A percentile compares a stretch with the other conserved stretches of the same genome.
These are phyloP conservation scores for Oryzias javanicus DNA, from an alignment of 2,113 vertebrate genomes.

Conservation along the genomic window DNA sequence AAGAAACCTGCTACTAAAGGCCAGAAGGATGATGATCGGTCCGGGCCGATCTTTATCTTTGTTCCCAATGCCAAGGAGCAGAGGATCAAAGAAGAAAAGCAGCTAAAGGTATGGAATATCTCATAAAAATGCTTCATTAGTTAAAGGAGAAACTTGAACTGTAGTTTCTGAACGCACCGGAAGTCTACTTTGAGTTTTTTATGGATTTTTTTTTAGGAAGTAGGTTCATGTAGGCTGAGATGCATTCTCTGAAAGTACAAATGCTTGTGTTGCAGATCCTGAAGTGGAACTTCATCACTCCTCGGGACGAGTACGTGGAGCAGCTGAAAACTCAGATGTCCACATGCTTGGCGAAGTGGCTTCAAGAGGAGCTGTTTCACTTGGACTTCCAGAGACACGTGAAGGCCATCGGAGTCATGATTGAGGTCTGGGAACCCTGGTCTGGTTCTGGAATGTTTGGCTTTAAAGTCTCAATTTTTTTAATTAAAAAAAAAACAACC, in stretches of 20 bases:
- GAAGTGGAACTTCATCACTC: slow-evolving; percentile 97
- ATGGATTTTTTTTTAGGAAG: no score
- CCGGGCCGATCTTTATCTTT: slow-evolving; percentile 89
- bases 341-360: slow-evolving; percentile 90
- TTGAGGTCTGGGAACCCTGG: slow-evolving; percentile 78
- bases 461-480: not conserved
- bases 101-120: slow-evolving; percentile 82
- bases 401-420: slow-evolving; percentile 91
- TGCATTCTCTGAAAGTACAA: not conserved
- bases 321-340: slow-evolving; percentile 97
- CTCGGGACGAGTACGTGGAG: slow-evolving; percentile 95
- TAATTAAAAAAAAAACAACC: no score
- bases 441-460: not conserved
- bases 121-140: not conserved
- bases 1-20: slow-evolving; percentile 89
- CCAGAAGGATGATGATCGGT: slow-evolving; percentile 90
- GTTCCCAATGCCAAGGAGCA: slow-evolving; percentile 94
- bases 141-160: no score
- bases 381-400: slow-evolving; percentile 96
- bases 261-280: slow-evolving; percentile 80
- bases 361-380: slow-evolving; percentile 96
- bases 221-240: no score
- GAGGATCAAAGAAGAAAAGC: slow-evolving; percentile 94
- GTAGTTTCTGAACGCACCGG: no score
- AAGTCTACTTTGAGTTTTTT: no score